These are phyloP conservation scores for Leptopilina boulardi DNA, from an alignment of 1,140 invertebrate genomes.

Conservation along the genomic window DNA sequence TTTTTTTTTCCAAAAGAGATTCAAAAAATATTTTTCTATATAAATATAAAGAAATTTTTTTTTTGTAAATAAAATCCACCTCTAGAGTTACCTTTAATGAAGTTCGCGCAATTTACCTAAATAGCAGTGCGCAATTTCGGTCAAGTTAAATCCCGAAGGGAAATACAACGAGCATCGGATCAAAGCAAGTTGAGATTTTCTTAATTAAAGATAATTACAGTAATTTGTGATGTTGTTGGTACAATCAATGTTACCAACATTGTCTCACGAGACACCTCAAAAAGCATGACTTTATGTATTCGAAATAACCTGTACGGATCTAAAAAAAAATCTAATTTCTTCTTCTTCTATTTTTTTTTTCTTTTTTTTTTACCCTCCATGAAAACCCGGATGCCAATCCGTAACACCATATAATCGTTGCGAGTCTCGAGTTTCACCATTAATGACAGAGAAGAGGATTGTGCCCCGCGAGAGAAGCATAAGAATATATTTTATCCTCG, in stretches of 20 bases:
- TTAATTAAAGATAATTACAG: conserved; percentile 5
- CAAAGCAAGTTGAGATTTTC: conserved; percentile 7
- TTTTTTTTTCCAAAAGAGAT: no score
- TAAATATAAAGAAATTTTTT: neutral
- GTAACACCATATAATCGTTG: conserved; percentile 52
- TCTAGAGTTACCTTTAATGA: neutral
- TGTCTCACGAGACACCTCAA: neutral
- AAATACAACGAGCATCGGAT: neutral
- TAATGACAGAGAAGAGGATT: conserved; percentile 48
- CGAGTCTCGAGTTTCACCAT: conserved; percentile 52
- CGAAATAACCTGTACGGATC: no score
- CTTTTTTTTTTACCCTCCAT: conserved; percentile 38
- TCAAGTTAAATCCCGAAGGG: neutral
- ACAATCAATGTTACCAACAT: neutral
- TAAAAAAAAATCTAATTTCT: no score
- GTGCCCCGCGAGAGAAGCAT: conserved; percentile 16
- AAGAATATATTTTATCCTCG: conserved; percentile 49
- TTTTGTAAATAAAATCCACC: no score
- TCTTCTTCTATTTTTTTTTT: neutral
- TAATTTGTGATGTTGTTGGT: neutral
- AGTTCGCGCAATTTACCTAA: neutral
- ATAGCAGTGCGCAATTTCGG: neutral
- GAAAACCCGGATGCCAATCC: conserved; percentile 54
- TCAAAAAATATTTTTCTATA: no score
- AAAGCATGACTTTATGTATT: neutral